A percentile compares a stretch with the other conserved stretches of the same genome.
These are phyloP conservation scores for Drosophila ohnishii DNA, from an alignment of 1,140 invertebrate species.

Conservation along the genomic window DNA sequence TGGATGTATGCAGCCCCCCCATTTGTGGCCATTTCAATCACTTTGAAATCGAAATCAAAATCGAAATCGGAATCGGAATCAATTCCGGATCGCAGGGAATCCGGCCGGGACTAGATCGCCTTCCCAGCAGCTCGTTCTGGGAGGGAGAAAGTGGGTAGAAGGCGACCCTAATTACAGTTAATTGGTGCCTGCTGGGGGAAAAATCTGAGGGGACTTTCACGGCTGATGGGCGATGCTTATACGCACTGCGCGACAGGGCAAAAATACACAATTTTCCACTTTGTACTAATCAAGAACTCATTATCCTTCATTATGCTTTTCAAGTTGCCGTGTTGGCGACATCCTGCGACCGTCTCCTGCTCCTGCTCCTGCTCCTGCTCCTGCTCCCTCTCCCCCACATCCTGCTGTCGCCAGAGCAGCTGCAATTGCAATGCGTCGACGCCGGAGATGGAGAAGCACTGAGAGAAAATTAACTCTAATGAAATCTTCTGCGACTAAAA, in stretches of 20 bases:
- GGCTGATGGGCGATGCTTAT: constrained; percentile 18
- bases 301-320: constrained; percentile 75
- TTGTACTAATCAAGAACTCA: constrained; percentile 76
- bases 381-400: neutral
- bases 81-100: neutral
- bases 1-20: neutral
- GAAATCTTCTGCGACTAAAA: too few species aligned
- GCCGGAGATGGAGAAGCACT: constrained; percentile 21
- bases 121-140: constrained; percentile 18
- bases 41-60: neutral
- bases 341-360: constrained; percentile 1
- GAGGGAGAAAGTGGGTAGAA: neutral
- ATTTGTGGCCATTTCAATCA: constrained; percentile 6
- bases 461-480: neutral
- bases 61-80: neutral
- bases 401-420: constrained; percentile 22
- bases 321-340: constrained; percentile 58
- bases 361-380: neutral
- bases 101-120: neutral
- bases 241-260: constrained; percentile 49
- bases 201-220: constrained; percentile 7
- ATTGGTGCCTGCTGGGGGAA: constrained; percentile 36
- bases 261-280: constrained; percentile 76
- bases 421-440: constrained; percentile 34
- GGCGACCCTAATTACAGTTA: constrained; percentile 71